Base-by-base conservation (phyloP, 2,797 vertebrate genomes). In the Potorous gilbertii region DNA sequence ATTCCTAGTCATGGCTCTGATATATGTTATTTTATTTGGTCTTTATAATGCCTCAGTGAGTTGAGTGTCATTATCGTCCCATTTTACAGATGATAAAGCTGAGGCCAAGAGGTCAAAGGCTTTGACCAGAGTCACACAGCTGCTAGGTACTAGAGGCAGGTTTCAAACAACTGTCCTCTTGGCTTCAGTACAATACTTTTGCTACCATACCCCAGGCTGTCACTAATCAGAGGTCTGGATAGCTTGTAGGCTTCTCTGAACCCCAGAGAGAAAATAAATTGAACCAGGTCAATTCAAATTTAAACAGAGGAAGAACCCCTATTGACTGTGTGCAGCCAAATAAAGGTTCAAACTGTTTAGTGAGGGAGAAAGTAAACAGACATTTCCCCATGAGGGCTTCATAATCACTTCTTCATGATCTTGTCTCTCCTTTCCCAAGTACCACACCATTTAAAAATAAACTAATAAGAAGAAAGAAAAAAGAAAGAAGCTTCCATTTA, bases 211-310 rank as follows among this genome's bases (percentile, higher is more conserved):
- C n/a, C 40, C 24, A 87, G 40, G 74, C 40, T 87, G 13, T 87
- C 74, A 87, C 24, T 81, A 94, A 96, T 95, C 94, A 97, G 95
- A 97, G 90, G 55, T 81, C 87, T 54, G 94, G 29, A 40, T 94
- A 24, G 34, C 95, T 95, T 95, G 87, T 94, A 95, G 95, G 96
- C 93, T 91, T 66, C 14, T 95, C 81, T 94, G 92, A 96, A 8
- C 66, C 93, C 92, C 40, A 95, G 62, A 94, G 95, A 95, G 93
- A 96, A 97, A 97, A 54, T 34, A 91, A 90, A 93, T 91, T 94
- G 89, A 97, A 95, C 10, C 93, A 94, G 95, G 96, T 96, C 96
- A 96, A 5, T 40, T 59, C 93, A 93, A 28, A 95, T 90, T 95
- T 94, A 34, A 10, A 93, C 90, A 57, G 81, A 93, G n/a, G 24